These are phyloP conservation scores for Callipepla squamata DNA, from an alignment of 2,113 vertebrate species.

Conservation along the genomic window DNA sequence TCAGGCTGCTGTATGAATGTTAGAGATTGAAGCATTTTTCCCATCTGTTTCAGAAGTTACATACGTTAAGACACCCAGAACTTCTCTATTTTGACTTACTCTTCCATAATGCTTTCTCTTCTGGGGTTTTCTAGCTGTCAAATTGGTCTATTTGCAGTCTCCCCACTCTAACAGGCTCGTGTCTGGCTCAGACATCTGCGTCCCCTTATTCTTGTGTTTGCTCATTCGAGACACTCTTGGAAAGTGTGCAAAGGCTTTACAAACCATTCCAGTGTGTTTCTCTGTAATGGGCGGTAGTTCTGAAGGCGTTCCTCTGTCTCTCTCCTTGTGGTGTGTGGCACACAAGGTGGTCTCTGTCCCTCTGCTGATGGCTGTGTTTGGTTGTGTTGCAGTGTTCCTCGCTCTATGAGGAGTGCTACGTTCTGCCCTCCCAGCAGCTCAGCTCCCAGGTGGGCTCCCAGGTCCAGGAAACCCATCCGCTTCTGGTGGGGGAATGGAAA, in stretches of 20 bases:
- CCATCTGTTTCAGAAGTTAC: slow-evolving; percentile 56
- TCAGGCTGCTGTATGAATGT: background rate
- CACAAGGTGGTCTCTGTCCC: background rate
- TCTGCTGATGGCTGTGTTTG: slow-evolving; percentile 1
- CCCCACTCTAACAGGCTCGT: background rate
- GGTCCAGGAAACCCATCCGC: slow-evolving; percentile 90
- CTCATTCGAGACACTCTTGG: slow-evolving; percentile 26
- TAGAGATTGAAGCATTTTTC: slow-evolving; percentile 18
- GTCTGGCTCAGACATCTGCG: slow-evolving; percentile 26
- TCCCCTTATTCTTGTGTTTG: slow-evolving; percentile 18
- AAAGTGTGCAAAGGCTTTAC: background rate
- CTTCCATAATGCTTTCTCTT: slow-evolving; percentile 38
- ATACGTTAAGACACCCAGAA: slow-evolving; percentile 38
- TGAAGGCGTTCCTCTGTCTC: background rate
- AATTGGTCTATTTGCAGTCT: slow-evolving; percentile 54
- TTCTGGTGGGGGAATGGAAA: slow-evolving; percentile 92
- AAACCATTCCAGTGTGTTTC: background rate
- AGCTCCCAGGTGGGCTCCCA: slow-evolving; percentile 80
- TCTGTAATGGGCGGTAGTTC: background rate
- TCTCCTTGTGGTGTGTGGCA: background rate
- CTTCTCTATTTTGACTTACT: slow-evolving; percentile 42
- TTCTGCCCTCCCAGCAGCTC: slow-evolving; percentile 87
- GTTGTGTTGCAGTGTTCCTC: slow-evolving; percentile 86
- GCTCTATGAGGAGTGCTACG: slow-evolving; percentile 90
- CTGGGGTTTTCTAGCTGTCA: slow-evolving; percentile 42